A percentile compares a stretch with the other conserved stretches of the same genome.
Evolutionary conservation across 2,797 vertebrate species (phyloP).

Genomic region (Fratercula arctica): DNA sequence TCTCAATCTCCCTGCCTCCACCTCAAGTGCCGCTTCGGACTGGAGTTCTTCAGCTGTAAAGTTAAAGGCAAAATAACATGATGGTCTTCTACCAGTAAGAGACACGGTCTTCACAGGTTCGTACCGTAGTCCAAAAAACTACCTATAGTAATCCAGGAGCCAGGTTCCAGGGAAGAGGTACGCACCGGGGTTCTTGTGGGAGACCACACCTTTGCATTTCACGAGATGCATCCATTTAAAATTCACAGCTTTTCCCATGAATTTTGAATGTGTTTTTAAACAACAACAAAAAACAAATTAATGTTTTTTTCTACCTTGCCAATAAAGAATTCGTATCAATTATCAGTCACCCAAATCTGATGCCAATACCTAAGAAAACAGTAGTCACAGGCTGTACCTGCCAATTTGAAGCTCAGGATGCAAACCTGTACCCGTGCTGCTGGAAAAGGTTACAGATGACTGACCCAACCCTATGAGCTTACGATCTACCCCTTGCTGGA

Average conservation of each 20-base stretch:
- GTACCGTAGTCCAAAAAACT: neutral
- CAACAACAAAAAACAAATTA: neutral
- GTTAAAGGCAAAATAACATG: neutral
- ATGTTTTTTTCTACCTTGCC: neutral
- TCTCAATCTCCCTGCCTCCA: neutral
- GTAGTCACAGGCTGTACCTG: neutral
- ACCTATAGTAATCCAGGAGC: neutral
- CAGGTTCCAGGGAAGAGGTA: neutral
- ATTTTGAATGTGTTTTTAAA: neutral
- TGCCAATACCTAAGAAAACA: neutral
- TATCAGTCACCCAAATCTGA: neutral
- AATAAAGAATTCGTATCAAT: neutral
- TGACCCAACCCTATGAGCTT: neutral
- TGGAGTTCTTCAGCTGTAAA: neutral
- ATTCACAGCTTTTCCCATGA: neutral
- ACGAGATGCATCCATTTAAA: neutral
- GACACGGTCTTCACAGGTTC: neutral
- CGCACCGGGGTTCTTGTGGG: neutral
- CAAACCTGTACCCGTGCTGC: neutral
- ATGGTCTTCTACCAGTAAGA: neutral
- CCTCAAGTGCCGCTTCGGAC: neutral
- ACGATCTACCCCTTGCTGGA: neutral
- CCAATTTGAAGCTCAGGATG: neutral
- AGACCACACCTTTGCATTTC: neutral
- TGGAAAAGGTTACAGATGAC: neutral